These are phyloP conservation scores for Antechinus stuartii DNA, from an alignment of 2,113 vertebrate species.

Conservation along the genomic window DNA sequence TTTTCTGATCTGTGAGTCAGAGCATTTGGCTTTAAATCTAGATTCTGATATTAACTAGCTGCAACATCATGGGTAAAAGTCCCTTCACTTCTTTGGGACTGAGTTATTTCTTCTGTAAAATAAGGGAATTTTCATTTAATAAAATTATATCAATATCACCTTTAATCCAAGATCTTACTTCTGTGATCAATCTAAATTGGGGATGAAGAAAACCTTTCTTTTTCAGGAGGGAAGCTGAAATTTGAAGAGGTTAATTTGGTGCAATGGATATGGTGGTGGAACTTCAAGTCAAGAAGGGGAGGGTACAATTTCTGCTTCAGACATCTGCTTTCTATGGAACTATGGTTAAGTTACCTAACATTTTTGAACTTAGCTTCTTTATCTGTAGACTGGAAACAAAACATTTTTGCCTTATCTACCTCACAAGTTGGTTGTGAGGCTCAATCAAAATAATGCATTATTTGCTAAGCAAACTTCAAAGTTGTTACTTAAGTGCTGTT, in stretches of 20 bases:
- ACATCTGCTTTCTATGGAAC: background rate
- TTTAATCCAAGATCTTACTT: background rate
- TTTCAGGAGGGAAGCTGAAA: background rate
- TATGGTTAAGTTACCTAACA: background rate
- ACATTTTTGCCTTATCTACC: background rate
- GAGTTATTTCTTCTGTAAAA: constrained; percentile 5
- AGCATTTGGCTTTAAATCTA: background rate
- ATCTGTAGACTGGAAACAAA: background rate
- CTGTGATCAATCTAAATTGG: constrained; percentile 33
- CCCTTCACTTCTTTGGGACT: background rate
- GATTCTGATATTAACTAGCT: background rate
- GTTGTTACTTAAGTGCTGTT: background rate
- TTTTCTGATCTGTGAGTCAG: background rate
- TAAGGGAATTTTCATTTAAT: constrained; percentile 10
- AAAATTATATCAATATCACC: too few species aligned
- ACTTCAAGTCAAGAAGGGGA: background rate
- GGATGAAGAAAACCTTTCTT: background rate
- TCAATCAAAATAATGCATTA: background rate
- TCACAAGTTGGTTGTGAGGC: background rate
- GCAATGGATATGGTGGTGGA: background rate
- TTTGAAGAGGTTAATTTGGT: background rate
- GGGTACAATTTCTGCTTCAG: background rate
- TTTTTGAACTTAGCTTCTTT: background rate
- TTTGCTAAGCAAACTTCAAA: background rate
- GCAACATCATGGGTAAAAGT: background rate